Evolutionary conservation across 2,888 invertebrate genomes (phyloP).

Genomic region (Melanostoma mellinum): DNA sequence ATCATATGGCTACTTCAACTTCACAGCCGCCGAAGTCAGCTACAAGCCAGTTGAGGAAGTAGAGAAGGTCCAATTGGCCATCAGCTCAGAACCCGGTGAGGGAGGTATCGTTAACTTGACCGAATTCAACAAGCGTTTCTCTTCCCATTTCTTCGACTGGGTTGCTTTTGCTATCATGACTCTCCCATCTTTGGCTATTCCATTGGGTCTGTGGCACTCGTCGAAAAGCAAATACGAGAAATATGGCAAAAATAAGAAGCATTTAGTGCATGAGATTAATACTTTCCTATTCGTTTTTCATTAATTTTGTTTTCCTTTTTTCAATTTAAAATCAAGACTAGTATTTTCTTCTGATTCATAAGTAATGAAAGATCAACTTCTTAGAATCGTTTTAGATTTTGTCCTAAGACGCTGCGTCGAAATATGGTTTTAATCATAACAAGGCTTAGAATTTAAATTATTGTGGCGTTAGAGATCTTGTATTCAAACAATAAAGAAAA

Average conservation of each 20-base stretch:
- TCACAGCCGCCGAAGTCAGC: conserved; percentile 95
- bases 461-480: conserved; percentile 57
- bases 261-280: conserved; percentile 75
- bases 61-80: conserved; percentile 87
- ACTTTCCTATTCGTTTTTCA: neutral
- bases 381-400: conserved; percentile 79
- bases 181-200: conserved; percentile 95
- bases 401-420: conserved; percentile 69
- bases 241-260: conserved; percentile 88
- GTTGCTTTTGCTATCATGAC: conserved; percentile 98
- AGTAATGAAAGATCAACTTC: conserved; percentile 51
- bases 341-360: conserved; percentile 37
- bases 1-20: conserved; percentile 97
- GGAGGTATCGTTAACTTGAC: conserved; percentile 95
- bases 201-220: conserved; percentile 96
- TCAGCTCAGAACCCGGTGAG: conserved; percentile 96
- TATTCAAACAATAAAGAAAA: conserved; percentile 57
- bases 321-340: conserved; percentile 54
- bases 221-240: conserved; percentile 97
- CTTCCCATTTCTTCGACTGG: conserved; percentile 98
- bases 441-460: conserved; percentile 36
- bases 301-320: conserved; percentile 21
- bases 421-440: conserved; percentile 48
- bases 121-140: conserved; percentile 98
- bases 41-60: conserved; percentile 94